These are phyloP conservation scores for Gymnoscopelus microlampas DNA, from an alignment of 2,797 vertebrate genomes.

Conservation along the genomic window DNA sequence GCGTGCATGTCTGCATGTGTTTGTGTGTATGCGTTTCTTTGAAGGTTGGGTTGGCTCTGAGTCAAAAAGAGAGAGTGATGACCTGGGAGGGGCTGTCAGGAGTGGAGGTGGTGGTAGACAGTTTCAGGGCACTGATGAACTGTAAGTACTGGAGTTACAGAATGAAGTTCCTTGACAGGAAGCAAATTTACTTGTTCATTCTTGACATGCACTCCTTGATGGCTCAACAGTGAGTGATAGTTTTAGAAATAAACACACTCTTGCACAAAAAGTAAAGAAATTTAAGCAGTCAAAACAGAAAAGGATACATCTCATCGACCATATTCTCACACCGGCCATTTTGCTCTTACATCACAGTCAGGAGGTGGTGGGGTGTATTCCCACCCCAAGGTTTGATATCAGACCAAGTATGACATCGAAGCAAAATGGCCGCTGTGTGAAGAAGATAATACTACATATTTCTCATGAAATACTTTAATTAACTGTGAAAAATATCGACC, in stretches of 20 bases:
- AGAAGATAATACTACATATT: too few relatives aligned
- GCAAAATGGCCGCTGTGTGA: too few relatives aligned
- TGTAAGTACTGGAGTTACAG: conserved; percentile 7
- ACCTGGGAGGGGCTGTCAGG: conserved; percentile 1
- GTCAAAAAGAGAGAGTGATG: conserved; percentile 15
- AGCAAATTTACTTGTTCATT: not conserved
- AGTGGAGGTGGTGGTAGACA: not conserved
- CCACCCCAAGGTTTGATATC: too few relatives aligned
- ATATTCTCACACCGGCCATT: too few relatives aligned
- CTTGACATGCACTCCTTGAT: not conserved
- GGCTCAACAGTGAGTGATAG: not conserved
- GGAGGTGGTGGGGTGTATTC: too few relatives aligned
- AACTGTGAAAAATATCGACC: too few relatives aligned
- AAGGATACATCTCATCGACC: too few relatives aligned
- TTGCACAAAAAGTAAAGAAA: too few relatives aligned
- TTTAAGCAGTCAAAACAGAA: too few relatives aligned
- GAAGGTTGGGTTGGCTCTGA: not conserved
- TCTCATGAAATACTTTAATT: too few relatives aligned
- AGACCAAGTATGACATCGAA: too few relatives aligned
- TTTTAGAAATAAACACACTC: not conserved
- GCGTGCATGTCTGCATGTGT: not conserved
- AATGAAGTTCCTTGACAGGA: conserved; percentile 11
- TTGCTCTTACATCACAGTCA: too few relatives aligned
- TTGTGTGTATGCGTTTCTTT: conserved; percentile 7
- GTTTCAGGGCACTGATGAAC: conserved; percentile 23